Conservation (phyloP, 2,888 invertebrate genomes). For the Aproaerema taeniolella region DNA sequence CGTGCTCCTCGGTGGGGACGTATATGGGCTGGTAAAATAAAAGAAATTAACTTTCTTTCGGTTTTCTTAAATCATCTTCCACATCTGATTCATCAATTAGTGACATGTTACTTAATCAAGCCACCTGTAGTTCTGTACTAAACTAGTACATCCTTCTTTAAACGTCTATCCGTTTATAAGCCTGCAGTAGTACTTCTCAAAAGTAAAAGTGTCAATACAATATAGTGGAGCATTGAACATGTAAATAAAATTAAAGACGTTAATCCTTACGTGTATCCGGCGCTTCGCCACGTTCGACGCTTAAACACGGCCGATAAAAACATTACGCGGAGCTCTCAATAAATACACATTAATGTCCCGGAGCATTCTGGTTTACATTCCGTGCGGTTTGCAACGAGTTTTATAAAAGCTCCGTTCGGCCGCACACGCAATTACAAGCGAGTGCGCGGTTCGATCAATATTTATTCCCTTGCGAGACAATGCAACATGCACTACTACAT, state of each 20-base stretch:
- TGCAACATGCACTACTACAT: slow-evolving; percentile 48
- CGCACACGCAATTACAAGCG: slow-evolving; percentile 74
- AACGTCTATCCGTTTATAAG: slow-evolving; percentile 16
- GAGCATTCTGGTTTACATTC: slow-evolving; percentile 74
- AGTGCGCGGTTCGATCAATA: slow-evolving; percentile 67
- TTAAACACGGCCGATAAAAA: slow-evolving; percentile 68
- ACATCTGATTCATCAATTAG: too few relatives aligned
- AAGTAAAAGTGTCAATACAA: slow-evolving; percentile 32
- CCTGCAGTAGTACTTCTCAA: slow-evolving; percentile 30
- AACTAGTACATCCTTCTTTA: too few relatives aligned
- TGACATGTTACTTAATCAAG: too few relatives aligned
- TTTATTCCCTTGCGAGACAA: slow-evolving; percentile 60
- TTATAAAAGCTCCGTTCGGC: slow-evolving; percentile 70
- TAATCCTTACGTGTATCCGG: slow-evolving; percentile 44
- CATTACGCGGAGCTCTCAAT: slow-evolving; percentile 73
- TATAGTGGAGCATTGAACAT: slow-evolving; percentile 28
- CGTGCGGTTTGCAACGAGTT: slow-evolving; percentile 73
- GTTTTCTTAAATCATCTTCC: too few relatives aligned
- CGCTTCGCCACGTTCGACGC: slow-evolving; percentile 47
- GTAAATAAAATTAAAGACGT: slow-evolving; percentile 34
- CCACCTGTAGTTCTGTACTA: too few relatives aligned
- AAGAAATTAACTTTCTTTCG: too few relatives aligned
- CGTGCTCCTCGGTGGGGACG: too few relatives aligned
- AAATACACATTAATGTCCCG: slow-evolving; percentile 75
- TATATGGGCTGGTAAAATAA: too few relatives aligned